These are phyloP conservation scores for Drosophila basisetae DNA, from an alignment of 2,888 invertebrate species.

Conservation along the genomic window DNA sequence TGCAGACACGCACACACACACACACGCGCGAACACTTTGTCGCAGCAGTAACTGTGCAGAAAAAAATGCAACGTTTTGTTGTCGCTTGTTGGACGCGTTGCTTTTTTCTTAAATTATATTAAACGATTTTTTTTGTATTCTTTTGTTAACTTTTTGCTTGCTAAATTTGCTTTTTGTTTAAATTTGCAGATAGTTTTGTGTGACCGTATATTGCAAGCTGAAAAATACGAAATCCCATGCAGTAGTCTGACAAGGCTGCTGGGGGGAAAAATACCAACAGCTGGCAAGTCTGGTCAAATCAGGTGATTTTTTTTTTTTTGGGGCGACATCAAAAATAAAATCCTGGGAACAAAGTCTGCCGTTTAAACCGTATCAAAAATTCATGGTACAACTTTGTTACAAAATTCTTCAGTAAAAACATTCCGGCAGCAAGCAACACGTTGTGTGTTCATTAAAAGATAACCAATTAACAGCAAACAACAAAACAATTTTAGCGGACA, in stretches of 20 bases:
- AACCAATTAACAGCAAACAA: slow-evolving; percentile 41
- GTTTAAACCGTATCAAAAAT: slow-evolving; percentile 42
- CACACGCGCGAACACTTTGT: slow-evolving; percentile 45
- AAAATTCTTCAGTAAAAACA: slow-evolving; percentile 67
- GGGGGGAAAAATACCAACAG: slow-evolving; percentile 26
- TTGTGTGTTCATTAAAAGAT: slow-evolving; percentile 53
- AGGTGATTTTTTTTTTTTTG: neutral
- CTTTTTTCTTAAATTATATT: slow-evolving; percentile 20
- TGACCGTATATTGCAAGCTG: slow-evolving; percentile 31
- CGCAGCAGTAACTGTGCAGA: slow-evolving; percentile 43
- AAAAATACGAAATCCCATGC: slow-evolving; percentile 14
- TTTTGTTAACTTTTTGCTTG: slow-evolving; percentile 34
- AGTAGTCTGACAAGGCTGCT: slow-evolving; percentile 32
- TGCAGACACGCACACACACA: slow-evolving; percentile 20
- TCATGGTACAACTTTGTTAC: slow-evolving; percentile 34
- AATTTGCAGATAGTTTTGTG: slow-evolving; percentile 69
- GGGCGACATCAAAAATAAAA: slow-evolving; percentile 2
- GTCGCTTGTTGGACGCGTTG: slow-evolving; percentile 45
- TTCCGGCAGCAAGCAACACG: slow-evolving; percentile 73
- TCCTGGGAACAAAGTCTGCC: slow-evolving; percentile 53
- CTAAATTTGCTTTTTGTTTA: slow-evolving; percentile 70
- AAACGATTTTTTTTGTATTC: slow-evolving; percentile 29
- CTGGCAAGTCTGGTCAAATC: neutral
- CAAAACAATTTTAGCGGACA: slow-evolving; percentile 34
- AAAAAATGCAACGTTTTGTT: slow-evolving; percentile 9